A percentile compares a stretch with the other conserved stretches of the same genome.
These are phyloP conservation scores for Corticium candelabrum DNA, from an alignment of 37 sponge, comb jelly and placozoan species.

Conservation along the genomic window DNA sequence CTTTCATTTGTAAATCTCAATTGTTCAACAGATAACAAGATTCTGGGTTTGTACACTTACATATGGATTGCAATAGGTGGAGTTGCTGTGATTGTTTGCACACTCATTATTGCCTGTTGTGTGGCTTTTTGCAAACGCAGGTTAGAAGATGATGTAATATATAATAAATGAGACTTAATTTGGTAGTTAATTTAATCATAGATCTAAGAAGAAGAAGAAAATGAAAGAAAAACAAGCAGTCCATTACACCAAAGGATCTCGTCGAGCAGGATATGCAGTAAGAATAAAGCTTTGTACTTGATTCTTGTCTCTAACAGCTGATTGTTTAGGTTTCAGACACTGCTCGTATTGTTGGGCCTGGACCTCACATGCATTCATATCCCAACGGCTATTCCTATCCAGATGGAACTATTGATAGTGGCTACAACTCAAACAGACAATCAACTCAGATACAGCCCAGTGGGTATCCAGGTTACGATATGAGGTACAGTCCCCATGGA, in stretches of 20 bases:
- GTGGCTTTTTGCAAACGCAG: not conserved
- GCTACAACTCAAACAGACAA: not conserved
- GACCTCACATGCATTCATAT: too few relatives aligned
- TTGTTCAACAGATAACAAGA: not conserved
- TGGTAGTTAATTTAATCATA: too few relatives aligned
- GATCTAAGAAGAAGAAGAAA: too few relatives aligned
- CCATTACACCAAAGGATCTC: not conserved
- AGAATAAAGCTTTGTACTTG: not conserved
- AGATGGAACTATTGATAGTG: not conserved
- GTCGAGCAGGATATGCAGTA: not conserved
- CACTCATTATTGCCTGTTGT: not conserved
- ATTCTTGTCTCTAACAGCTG: too few relatives aligned
- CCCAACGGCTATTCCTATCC: not conserved
- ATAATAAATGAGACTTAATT: too few relatives aligned
- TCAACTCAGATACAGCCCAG: too few relatives aligned
- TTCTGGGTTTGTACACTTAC: not conserved
- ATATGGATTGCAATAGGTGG: not conserved
- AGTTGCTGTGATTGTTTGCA: not conserved
- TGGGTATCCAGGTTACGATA: too few relatives aligned
- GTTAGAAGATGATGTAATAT: too few relatives aligned
- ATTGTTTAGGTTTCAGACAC: not conserved
- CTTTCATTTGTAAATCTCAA: too few relatives aligned
- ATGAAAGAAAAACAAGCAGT: not conserved
- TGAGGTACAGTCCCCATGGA: too few relatives aligned
- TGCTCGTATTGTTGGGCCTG: not conserved